Percentiles rank a stretch among this genome's conserved stretches.
Conservation (phyloP, 2,113 vertebrate genomes). For the Phylloscopus trochilus region DNA sequence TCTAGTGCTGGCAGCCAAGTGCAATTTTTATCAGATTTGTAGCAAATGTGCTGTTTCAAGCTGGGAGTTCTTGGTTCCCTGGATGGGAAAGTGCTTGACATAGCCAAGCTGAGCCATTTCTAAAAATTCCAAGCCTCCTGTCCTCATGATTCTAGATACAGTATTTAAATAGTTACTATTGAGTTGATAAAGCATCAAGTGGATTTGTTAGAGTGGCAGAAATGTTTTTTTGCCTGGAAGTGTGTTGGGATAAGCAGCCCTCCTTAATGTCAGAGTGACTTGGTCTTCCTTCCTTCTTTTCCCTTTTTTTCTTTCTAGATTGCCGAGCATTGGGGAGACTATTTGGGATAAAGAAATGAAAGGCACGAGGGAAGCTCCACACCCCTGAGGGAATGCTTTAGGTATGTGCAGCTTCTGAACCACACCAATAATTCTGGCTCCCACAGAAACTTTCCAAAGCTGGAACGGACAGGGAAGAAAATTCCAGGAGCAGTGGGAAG, state of each 20-base stretch:
- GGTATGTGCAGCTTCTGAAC: neutral
- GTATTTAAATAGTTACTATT: neutral
- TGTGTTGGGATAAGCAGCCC: neutral
- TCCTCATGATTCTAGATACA: neutral
- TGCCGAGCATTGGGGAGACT: no score
- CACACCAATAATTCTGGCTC: neutral
- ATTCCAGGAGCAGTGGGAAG: no score
- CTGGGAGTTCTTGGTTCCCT: neutral
- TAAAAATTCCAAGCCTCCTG: neutral
- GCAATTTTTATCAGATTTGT: neutral
- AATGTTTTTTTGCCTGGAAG: neutral
- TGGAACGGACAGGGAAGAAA: neutral
- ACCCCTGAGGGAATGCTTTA: neutral
- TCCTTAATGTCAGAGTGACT: neutral
- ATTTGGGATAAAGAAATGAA: neutral
- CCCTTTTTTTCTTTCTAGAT: no score
- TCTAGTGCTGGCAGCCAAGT: neutral
- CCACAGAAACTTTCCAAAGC: neutral
- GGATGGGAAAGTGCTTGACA: neutral
- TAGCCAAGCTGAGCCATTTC: neutral
- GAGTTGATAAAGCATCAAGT: neutral
- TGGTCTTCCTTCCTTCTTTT: neutral
- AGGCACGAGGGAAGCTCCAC: neutral
- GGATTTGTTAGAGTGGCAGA: neutral
- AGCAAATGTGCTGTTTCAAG: neutral